These are phyloP conservation scores for Suncus etruscus DNA, from an alignment of 2,113 vertebrate genomes.

Conservation along the genomic window DNA sequence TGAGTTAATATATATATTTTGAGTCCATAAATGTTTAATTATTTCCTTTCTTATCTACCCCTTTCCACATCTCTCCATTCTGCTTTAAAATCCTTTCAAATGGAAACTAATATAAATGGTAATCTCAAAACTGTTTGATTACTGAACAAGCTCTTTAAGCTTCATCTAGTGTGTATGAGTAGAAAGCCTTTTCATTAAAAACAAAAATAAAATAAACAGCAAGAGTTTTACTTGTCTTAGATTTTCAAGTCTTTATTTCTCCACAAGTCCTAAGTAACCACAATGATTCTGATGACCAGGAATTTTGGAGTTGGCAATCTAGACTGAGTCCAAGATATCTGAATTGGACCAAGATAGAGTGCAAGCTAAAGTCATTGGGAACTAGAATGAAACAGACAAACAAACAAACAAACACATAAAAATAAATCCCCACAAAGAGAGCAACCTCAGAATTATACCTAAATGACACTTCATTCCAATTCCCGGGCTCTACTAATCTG, in stretches of 20 bases:
- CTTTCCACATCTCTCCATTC: neutral
- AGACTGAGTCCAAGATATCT: constrained; percentile 77
- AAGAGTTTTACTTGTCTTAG: constrained; percentile 6
- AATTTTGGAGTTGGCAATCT: constrained; percentile 60
- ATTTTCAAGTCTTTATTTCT: constrained; percentile 22
- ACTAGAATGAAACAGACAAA: constrained; percentile 75
- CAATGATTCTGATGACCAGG: constrained; percentile 61
- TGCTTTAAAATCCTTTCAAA: neutral
- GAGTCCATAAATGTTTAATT: no score
- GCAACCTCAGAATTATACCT: constrained; percentile 71
- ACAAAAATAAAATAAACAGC: neutral
- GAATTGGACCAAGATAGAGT: constrained; percentile 76
- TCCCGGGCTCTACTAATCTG: constrained; percentile 35
- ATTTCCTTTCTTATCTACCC: neutral
- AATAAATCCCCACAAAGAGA: constrained; percentile 60
- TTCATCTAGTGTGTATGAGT: neutral
- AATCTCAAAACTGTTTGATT: constrained; percentile 8
- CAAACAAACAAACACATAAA: constrained; percentile 77
- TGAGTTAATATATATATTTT: no score
- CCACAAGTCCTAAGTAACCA: constrained; percentile 36
- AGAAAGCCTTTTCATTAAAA: constrained; percentile 29
- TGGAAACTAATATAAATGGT: neutral
- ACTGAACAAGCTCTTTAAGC: neutral
- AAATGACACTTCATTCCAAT: constrained; percentile 63
- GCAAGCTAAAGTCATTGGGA: constrained; percentile 74